A percentile compares a stretch with the other conserved stretches of the same genome.
These are phyloP conservation scores for Zootermopsis nevadensis DNA, from an alignment of 2,888 invertebrate genomes.

Conservation along the genomic window DNA sequence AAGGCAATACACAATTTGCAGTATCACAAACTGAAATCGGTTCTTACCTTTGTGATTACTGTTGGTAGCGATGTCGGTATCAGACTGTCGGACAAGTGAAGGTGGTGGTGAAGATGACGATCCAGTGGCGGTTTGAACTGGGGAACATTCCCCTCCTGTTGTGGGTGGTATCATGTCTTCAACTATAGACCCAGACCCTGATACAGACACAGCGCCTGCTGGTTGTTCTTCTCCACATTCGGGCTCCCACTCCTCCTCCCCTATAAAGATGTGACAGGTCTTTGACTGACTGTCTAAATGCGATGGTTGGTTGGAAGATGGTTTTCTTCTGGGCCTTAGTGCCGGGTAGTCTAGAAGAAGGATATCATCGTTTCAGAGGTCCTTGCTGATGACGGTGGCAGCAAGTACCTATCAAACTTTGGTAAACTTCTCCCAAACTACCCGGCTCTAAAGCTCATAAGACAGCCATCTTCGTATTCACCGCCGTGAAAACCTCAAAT, in stretches of 20 bases:
- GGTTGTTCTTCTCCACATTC: slow-evolving; percentile 41
- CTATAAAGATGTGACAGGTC: slow-evolving; percentile 14
- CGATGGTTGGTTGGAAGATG: no score
- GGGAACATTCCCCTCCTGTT: slow-evolving; percentile 7
- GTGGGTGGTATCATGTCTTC: slow-evolving; percentile 3
- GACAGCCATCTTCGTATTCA: no score
- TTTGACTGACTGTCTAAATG: no score
- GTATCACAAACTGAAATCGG: neutral
- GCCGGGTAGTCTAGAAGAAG: no score
- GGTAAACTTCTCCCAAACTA: no score
- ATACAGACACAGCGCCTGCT: slow-evolving; percentile 1
- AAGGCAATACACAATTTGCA: no score
- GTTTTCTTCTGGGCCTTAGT: no score
- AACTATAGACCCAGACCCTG: neutral
- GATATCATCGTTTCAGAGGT: no score
- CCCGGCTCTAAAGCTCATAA: no score
- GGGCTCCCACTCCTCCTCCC: slow-evolving; percentile 49
- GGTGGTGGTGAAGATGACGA: slow-evolving; percentile 12
- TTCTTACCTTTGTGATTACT: slow-evolving; percentile 7
- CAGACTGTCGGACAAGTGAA: slow-evolving; percentile 10
- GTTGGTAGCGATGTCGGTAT: slow-evolving; percentile 17
- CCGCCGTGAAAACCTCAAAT: no score
- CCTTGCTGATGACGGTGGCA: no score
- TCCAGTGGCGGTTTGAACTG: neutral
- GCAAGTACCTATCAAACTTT: no score